These are phyloP conservation scores for Barypeithes pellucidus DNA, from an alignment of 2,888 invertebrate genomes.

Conservation along the genomic window DNA sequence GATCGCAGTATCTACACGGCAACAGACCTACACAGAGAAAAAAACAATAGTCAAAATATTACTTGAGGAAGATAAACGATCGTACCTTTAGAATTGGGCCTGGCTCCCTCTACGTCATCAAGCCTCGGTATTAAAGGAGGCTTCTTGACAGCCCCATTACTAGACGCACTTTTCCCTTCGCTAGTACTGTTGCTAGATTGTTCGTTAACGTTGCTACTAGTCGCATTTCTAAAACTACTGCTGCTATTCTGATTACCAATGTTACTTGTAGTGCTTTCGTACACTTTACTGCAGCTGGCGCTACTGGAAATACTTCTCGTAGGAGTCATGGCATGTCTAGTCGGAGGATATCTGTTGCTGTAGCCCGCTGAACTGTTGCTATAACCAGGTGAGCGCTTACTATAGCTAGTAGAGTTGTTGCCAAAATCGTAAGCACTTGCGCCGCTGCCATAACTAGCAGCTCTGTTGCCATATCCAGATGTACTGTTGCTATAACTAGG, in stretches of 20 bases:
- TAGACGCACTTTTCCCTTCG: background rate
- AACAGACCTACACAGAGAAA: constrained; percentile 68
- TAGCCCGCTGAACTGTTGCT: too few species aligned
- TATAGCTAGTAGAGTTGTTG: background rate
- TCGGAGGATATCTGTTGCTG: too few species aligned
- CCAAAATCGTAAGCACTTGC: too few species aligned
- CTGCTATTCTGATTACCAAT: background rate
- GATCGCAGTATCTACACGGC: constrained; percentile 79
- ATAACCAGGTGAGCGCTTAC: background rate
- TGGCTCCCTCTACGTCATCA: constrained; percentile 24
- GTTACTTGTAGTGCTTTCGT: background rate
- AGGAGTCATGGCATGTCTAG: background rate
- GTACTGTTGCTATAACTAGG: background rate
- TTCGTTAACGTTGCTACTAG: background rate
- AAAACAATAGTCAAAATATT: too few species aligned
- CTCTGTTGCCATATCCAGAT: background rate
- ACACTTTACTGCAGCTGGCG: background rate
- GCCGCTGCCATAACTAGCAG: too few species aligned
- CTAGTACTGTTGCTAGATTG: background rate
- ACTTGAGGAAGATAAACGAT: too few species aligned
- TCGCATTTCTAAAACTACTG: background rate
- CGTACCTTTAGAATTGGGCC: constrained; percentile 44
- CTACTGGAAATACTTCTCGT: background rate
- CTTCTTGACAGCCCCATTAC: constrained; percentile 37
- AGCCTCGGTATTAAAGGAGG: constrained; percentile 48